These are phyloP conservation scores for Hetaerina americana DNA, from an alignment of 1,140 invertebrate species.

Conservation along the genomic window DNA sequence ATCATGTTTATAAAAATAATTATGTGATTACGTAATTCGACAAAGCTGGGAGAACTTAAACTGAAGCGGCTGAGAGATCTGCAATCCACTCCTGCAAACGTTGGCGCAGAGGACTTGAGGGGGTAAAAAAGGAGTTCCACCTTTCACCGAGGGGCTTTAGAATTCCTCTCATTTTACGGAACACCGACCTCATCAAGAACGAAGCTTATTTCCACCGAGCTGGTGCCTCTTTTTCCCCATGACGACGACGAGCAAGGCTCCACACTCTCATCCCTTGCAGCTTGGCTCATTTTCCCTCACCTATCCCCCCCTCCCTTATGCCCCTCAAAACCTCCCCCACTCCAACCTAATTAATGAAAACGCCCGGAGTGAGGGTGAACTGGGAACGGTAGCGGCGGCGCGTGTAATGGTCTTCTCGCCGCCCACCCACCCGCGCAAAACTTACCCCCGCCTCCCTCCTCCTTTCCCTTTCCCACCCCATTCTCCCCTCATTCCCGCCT, in stretches of 20 bases:
- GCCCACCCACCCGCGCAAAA: no score
- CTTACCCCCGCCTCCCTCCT: background rate
- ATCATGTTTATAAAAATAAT: no score
- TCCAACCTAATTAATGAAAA: background rate
- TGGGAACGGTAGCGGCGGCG: background rate
- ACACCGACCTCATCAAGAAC: background rate
- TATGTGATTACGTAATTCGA: no score
- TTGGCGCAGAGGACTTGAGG: no score
- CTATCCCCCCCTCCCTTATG: background rate
- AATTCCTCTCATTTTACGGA: background rate
- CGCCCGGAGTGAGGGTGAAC: background rate
- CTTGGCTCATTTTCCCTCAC: no score
- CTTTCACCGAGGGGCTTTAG: background rate
- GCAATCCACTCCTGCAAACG: no score
- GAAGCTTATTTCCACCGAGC: background rate
- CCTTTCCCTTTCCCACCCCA: background rate
- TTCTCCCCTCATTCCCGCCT: no score
- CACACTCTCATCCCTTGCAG: no score
- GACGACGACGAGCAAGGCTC: no score
- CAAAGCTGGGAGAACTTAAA: no score
- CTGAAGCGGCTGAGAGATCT: no score
- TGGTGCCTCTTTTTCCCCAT: no score
- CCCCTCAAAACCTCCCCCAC: background rate
- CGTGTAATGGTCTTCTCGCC: background rate
- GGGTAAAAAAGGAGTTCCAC: background rate